A percentile compares a stretch with the other conserved stretches of the same genome.
These are phyloP conservation scores for Heliconius hortense DNA, from an alignment of 2,888 invertebrate genomes.

Conservation along the genomic window DNA sequence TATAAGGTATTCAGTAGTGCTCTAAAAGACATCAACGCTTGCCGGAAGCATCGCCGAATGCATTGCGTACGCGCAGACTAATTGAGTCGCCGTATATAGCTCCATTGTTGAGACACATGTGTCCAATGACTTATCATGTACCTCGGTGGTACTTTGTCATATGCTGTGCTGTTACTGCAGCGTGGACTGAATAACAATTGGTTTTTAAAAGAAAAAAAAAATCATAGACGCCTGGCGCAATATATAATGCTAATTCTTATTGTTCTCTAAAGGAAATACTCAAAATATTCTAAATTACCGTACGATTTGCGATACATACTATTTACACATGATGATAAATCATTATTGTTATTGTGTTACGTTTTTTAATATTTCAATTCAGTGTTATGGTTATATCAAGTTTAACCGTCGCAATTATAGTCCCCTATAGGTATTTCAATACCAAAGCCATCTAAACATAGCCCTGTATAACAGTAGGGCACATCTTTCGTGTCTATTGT, in stretches of 20 bases:
- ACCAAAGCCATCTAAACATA: conserved; percentile 35
- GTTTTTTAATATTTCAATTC: too few relatives aligned
- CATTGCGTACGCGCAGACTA: conserved; percentile 50
- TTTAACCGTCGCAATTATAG: conserved; percentile 25
- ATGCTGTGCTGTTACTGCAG: conserved; percentile 25
- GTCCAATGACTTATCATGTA: conserved; percentile 48
- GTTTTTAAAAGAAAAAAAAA: conserved; percentile 4
- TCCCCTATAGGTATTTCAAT: conserved; percentile 35
- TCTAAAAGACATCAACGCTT: conserved; percentile 61
- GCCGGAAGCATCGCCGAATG: conserved; percentile 48
- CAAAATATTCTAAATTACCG: conserved; percentile 2
- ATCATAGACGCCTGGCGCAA: conserved; percentile 15
- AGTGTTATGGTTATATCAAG: not conserved
- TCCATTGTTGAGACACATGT: conserved; percentile 49
- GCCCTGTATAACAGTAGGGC: conserved; percentile 38
- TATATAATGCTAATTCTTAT: conserved; percentile 4
- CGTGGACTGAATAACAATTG: conserved; percentile 22
- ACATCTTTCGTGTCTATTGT: conserved; percentile 56
- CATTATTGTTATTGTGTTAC: not conserved
- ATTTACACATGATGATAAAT: not conserved
- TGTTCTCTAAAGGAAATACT: not conserved
- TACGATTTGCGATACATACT: not conserved
- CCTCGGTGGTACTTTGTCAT: conserved; percentile 27
- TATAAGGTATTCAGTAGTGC: conserved; percentile 45
- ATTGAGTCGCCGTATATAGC: conserved; percentile 49